Base-by-base conservation (phyloP, 2,888 invertebrate genomes). In the Drosophila quinaria region DNA sequence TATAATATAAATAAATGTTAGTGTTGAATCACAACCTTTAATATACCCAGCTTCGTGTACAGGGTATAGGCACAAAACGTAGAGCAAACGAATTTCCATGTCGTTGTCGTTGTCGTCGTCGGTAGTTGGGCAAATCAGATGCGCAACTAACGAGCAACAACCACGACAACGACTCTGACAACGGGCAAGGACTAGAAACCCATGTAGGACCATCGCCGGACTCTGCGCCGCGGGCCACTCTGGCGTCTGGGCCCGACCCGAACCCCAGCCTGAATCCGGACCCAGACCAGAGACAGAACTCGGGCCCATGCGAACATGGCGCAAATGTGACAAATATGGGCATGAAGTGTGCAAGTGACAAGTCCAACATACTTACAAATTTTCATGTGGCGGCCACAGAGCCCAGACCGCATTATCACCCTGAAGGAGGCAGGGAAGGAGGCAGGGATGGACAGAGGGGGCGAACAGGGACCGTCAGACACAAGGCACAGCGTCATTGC, bases 311-410 rank as follows among this genome's bases (percentile, higher is more conserved):
- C 70, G 62, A 89, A 87, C 88, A 89, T 90, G 78, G 86, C 86
- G 86, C 87, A 86, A 87, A 89, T 87, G 90, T 87, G 89, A 89
- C 87, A 87, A 89, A 90, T 90, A 89, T 90, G 87, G 87, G 89
- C 89, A 87, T 89, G 82, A 87, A 87, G 90, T 90, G 87, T 90
- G 87, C 87, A 90, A 90, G 89, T 90, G 87, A 87, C 90, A 87
- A 81, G 87, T 87, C 87, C 76, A 87, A 89, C 90, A 89, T 81
- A 85, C 88, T 87, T 79, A 89, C 82, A 85, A 81, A 90, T 89
- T 89, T 77, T 77, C 80, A 87, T 87, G 86, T 70, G 76, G 72
- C 70, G 58, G 47, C 68, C 77, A 52, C 75, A 63, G 63, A 74
- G 65, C 60, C 51, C 52, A 73, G 58, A 74, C 76, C 74, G 66